Conservation (phyloP, 2,113 vertebrate genomes). For the human (Homo sapiens) region GRCh38 chr13:112130501-112131000, state of each 20-base stretch:
- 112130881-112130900: neutral
- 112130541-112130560: neutral
- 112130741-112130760: neutral
- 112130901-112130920: fast-evolving
- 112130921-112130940: no score
- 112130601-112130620: neutral
- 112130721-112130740: neutral
- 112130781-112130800: neutral
- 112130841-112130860: neutral
- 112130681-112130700: neutral
- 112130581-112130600: neutral
- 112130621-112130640: neutral
- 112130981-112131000: neutral
- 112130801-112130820: neutral
- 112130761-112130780: neutral
- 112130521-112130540: neutral
- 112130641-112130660: neutral
- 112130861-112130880: neutral
- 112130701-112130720: neutral
- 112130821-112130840: no score
- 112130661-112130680: neutral
- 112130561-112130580: neutral
- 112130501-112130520: neutral
- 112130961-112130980: fast-evolving
- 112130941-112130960: neutral